A percentile compares a stretch with the other conserved stretches of the same genome.
phyloP scores from a whole-genome alignment of 1,140 invertebrate genomes.

The Pseudomyrmex pallidus region DNA sequence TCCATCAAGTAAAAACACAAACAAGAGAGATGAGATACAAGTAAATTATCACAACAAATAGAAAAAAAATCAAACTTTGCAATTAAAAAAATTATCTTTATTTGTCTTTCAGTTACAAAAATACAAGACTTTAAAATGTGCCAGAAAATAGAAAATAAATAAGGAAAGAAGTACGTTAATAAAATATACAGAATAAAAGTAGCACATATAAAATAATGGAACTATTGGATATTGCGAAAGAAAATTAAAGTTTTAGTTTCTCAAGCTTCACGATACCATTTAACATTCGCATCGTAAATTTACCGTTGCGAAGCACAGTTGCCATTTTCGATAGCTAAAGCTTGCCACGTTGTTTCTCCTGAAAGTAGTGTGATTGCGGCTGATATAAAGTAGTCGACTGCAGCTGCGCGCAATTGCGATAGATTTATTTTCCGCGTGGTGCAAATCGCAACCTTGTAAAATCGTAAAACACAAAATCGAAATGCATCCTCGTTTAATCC shows the following conservation, averaged over 20 bases:
- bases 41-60: too few relatives aligned
- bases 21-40: too few relatives aligned
- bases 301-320: background rate
- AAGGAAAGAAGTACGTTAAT: too few relatives aligned
- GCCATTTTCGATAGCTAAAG: background rate
- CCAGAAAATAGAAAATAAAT: too few relatives aligned
- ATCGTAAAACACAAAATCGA: constrained; percentile 21
- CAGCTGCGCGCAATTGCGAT: constrained; percentile 3
- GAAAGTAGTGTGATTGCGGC: constrained; percentile 3
- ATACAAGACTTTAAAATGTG: too few relatives aligned
- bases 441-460: background rate
- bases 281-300: background rate
- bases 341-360: background rate
- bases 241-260: background rate
- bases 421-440: constrained; percentile 27
- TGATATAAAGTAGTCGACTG: constrained; percentile 17
- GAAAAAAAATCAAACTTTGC: too few relatives aligned
- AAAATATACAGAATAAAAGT: too few relatives aligned
- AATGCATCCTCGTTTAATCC: constrained; percentile 20
- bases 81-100: too few relatives aligned
- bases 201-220: background rate
- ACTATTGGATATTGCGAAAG: background rate
- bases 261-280: too few relatives aligned
- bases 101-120: too few relatives aligned
- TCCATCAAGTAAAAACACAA: too few relatives aligned